Base-by-base conservation (phyloP, 2,113 vertebrate species). In the Triplophysa rosa region DNA sequence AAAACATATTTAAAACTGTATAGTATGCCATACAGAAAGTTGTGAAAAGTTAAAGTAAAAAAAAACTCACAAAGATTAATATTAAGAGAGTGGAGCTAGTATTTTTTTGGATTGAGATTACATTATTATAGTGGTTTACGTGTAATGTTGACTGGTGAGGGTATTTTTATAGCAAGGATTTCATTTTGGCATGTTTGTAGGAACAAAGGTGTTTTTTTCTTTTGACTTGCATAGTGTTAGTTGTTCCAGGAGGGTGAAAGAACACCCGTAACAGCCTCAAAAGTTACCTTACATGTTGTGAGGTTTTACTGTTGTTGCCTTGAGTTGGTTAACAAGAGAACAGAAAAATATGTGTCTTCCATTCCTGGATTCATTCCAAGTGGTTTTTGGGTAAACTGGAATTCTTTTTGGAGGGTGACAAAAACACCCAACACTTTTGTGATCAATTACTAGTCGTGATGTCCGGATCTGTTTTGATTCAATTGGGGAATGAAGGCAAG, bases 291-390 rank as follows among this genome's bases (percentile, higher is more conserved):
- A 42, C 12, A 0, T 52, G 33, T 14, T 56, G 19, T 42, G 45
- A 69, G 66, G 33, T 72, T 58, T 45, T 52, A 29, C 14, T 76
- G 19, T 68, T 75, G 64, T 54, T 76, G 71, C 79, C 42, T 76
- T 76, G 42, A 64, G 61, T 49, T 65, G 73, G 42, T 49, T 49
- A 29, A 76, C 4, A 76, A 58, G 59, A 37, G 47, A 77, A 77
- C 42, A 37, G 45, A 64, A 54, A n/a, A 84, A 79, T 21, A 24
- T 84, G 81, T 68, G 83, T 84, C 83, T 84, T 84, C 83, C 83
- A 84, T 71, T 17, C 33, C 72, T 69, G 76, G 68, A 21, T 70
- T 67, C 45, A 54, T 79, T 84, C 80, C 70, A 79, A 47, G 24
- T 33, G 40, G 47, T 52, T 58, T 81, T 59, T 63, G 61, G 61